Evolutionary conservation across 2,888 invertebrate species (phyloP).

Genomic region (Chrysodeixis includens): DNA sequence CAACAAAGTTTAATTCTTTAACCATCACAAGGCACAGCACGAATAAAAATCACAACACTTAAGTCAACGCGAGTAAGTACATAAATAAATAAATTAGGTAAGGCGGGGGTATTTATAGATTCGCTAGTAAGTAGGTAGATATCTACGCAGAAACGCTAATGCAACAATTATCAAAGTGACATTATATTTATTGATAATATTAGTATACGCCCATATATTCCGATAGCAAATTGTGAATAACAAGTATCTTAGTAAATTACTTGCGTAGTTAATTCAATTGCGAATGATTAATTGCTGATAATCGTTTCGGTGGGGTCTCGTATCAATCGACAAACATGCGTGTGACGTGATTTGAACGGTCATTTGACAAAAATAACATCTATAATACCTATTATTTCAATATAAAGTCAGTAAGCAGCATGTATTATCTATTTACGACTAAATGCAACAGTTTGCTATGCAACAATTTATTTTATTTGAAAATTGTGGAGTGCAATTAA

Average conservation of each 20-base stretch:
- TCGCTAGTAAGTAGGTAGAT: background rate
- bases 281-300: constrained; percentile 21
- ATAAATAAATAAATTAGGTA: constrained; percentile 19
- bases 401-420: too few species aligned
- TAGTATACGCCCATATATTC: constrained; percentile 25
- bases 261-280: constrained; percentile 21
- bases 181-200: constrained; percentile 34
- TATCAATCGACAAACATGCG: background rate
- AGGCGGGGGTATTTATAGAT: constrained; percentile 26
- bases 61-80: constrained; percentile 17
- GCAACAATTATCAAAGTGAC: constrained; percentile 46
- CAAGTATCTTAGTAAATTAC: constrained; percentile 30
- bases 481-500: too few species aligned
- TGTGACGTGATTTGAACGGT: background rate
- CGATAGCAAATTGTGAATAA: constrained; percentile 34
- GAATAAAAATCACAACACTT: background rate
- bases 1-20: constrained; percentile 36
- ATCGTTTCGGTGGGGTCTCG: constrained; percentile 39
- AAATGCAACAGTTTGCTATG: too few species aligned
- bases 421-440: too few species aligned
- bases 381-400: background rate
- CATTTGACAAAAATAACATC: background rate
- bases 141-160: constrained; percentile 21
- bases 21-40: constrained; percentile 45
- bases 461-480: too few species aligned